A percentile compares a stretch with the other conserved stretches of the same genome.
Conservation (phyloP, 2,113 vertebrate genomes). For the Suncus etruscus region DNA sequence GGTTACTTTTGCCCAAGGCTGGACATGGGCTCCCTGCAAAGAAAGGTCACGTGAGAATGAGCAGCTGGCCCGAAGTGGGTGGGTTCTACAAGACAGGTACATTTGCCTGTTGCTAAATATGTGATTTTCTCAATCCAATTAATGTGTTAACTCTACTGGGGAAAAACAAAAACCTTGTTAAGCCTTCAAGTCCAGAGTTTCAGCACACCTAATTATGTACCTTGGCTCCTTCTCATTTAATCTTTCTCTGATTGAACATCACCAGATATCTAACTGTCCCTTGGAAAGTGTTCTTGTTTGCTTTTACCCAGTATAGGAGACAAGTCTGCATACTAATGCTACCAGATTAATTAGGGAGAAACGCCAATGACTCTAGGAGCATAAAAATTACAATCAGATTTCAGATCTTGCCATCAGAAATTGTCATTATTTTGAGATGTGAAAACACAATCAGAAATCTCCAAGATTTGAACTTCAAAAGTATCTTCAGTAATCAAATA, state of each 20-base stretch:
- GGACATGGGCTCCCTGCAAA: neutral
- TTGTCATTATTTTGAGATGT: neutral
- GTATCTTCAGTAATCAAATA: too few species aligned
- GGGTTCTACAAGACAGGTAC: neutral
- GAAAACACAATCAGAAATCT: too few species aligned
- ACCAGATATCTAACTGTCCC: neutral
- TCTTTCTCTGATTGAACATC: constrained; percentile 33
- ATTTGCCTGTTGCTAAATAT: constrained; percentile 18
- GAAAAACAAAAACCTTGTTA: constrained; percentile 12
- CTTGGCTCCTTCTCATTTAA: neutral
- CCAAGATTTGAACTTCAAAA: too few species aligned
- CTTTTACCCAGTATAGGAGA: neutral
- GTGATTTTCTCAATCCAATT: constrained; percentile 56
- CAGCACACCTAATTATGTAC: constrained; percentile 16
- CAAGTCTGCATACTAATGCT: constrained; percentile 3
- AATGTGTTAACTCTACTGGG: constrained; percentile 49
- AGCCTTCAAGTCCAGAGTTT: neutral
- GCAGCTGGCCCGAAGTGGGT: neutral
- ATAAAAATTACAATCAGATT: neutral
- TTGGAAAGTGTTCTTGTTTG: neutral
- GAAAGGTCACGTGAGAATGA: neutral
- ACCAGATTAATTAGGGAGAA: constrained; percentile 29
- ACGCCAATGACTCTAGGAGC: neutral
- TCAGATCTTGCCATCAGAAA: constrained; percentile 3
- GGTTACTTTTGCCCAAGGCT: neutral